phyloP scores from a whole-genome alignment of 2,113 vertebrate species.

The Fregetta grallaria region DNA sequence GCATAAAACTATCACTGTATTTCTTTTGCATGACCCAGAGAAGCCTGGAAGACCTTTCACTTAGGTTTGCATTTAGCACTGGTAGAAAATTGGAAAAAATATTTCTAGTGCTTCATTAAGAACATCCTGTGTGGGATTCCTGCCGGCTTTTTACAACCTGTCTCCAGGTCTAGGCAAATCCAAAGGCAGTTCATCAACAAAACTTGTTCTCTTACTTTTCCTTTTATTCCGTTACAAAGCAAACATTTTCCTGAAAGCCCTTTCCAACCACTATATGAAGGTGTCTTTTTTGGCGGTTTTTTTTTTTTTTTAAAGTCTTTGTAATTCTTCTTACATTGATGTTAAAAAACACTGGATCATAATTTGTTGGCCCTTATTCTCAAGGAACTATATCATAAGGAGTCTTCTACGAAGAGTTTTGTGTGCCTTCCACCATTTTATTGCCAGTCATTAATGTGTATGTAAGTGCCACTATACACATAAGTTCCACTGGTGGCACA shows the following conservation, averaged over 20 bases:
- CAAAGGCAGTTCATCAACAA: background rate
- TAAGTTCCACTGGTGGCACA: background rate
- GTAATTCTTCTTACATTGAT: background rate
- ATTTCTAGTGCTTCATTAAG: background rate
- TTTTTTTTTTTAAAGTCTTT: background rate
- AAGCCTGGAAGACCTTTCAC: background rate
- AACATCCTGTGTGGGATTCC: background rate
- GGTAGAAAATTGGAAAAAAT: background rate
- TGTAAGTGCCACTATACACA: background rate
- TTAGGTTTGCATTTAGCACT: background rate
- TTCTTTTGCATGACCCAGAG: background rate
- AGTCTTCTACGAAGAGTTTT: background rate
- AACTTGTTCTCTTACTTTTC: background rate
- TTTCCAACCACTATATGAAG: rapidly evolving
- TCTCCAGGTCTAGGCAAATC: background rate
- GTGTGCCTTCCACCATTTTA: background rate
- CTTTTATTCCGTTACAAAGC: background rate
- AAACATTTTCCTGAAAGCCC: background rate
- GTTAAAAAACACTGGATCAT: background rate
- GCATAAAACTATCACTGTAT: background rate
- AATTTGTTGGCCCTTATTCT: background rate
- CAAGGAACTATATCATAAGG: background rate
- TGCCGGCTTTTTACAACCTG: background rate
- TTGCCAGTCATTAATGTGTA: background rate
- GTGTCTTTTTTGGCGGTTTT: background rate